Base-by-base conservation (phyloP, 2,888 invertebrate species). In the Lasioglossum zephyrum region DNA sequence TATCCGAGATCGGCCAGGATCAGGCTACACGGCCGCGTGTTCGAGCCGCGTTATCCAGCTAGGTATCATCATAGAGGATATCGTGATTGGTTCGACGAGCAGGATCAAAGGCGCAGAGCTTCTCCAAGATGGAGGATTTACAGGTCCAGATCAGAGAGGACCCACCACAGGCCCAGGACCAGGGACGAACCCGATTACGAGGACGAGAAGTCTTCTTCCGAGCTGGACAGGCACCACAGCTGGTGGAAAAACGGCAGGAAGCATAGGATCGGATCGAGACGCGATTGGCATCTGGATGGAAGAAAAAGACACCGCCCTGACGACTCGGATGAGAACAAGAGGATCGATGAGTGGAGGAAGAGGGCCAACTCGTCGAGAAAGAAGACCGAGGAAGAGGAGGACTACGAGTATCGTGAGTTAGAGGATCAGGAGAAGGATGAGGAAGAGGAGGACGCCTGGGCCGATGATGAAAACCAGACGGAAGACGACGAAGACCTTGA, bases 401-500 rank as follows among this genome's bases (percentile, higher is more conserved):
- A 92, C 74, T 86, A 84, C 69, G 87, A 88, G 6, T 80, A 89
- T 31, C 77, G 39, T 0, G 84, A 73, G 41, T n/a, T 53, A 3
- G 90, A 88, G 11, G 82, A 74, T 8, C 44, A 6, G 22, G 85
- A 89, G 16, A 70, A 80, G 9, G 86, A 89, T 4, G 87, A 89
- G 2, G 88, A 90, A 1, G 81, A 84, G 6, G 84, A 85, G 5
- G 78, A 81, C 18, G 53, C 11, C 8, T 79, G 69, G 82, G 63
- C 66, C 0, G 86, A 81, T 9, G 82, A 89, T 11, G 84, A 87
- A 16, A 87, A 88, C 2, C 84, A 86, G 66, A 73, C 82, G 4
- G 88, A 90, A 8, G 88, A 89, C 13, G 85, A 82, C 16, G 92
- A 92, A 4, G 91, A 90, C 36, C 77, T 92, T n/a, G 93, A 93